These are phyloP conservation scores for Patella pellucida DNA, from an alignment of 2,888 invertebrate species.

Conservation along the genomic window DNA sequence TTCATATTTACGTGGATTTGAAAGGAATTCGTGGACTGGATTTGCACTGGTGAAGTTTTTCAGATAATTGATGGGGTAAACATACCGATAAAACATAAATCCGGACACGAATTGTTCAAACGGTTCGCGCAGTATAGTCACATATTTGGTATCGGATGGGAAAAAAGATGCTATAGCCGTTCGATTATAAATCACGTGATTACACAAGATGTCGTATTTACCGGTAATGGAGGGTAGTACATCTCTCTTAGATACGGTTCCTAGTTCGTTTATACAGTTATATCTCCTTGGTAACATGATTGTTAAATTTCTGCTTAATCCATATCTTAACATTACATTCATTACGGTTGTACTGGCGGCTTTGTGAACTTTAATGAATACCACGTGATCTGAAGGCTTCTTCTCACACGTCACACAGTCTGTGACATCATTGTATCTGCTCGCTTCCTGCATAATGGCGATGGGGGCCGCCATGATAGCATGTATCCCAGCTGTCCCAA, in stretches of 20 bases:
- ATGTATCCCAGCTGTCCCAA: too few species aligned
- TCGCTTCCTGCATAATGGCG: too few species aligned
- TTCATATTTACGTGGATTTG: constrained; percentile 43
- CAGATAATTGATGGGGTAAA: constrained; percentile 32
- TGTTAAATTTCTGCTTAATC: constrained; percentile 37
- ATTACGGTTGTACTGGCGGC: constrained; percentile 48
- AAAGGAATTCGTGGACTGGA: constrained; percentile 37
- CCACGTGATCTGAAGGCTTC: constrained; percentile 31
- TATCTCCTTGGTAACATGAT: constrained; percentile 38
- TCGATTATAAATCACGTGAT: constrained; percentile 48
- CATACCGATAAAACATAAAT: constrained; percentile 38
- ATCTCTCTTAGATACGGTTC: constrained; percentile 30
- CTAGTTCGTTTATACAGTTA: constrained; percentile 40
- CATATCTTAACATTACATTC: constrained; percentile 46
- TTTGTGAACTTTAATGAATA: constrained; percentile 50
- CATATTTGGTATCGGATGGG: constrained; percentile 41
- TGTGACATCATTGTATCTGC: too few species aligned
- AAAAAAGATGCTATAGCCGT: constrained; percentile 34
- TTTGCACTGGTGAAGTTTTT: constrained; percentile 27
- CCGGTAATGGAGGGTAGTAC: constrained; percentile 37
- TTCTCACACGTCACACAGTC: too few species aligned
- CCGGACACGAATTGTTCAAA: constrained; percentile 42
- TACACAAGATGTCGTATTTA: constrained; percentile 49
- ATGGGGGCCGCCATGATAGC: too few species aligned
- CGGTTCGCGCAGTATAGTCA: constrained; percentile 51